Conservation (phyloP, 2,113 vertebrate species). For the Murina feae region DNA sequence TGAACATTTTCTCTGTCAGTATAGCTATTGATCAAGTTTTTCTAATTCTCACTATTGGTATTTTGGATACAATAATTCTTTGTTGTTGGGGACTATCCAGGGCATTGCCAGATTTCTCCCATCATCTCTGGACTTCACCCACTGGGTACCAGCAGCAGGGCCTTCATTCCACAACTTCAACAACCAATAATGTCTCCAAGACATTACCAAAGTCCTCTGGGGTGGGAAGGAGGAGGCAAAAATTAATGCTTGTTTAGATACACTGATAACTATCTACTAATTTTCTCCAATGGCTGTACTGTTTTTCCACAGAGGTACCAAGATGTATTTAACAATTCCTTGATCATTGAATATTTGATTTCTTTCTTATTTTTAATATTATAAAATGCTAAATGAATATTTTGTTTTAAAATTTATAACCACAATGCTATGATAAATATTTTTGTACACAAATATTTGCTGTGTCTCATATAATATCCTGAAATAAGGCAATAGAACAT, state of each 20-base stretch:
- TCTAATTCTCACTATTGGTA: neutral
- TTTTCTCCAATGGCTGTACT: neutral
- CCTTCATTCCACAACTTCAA: neutral
- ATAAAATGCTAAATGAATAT: neutral
- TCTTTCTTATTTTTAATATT: neutral
- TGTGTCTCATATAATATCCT: neutral
- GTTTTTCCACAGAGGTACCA: neutral
- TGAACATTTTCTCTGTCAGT: neutral
- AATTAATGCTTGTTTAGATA: neutral
- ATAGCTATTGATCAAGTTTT: neutral
- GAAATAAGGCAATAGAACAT: neutral
- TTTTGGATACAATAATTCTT: neutral
- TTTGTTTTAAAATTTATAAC: neutral
- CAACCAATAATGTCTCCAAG: neutral
- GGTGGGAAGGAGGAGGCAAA: neutral
- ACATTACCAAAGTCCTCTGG: neutral
- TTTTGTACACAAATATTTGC: neutral
- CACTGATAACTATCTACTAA: neutral
- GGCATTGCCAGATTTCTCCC: neutral
- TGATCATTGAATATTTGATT: neutral
- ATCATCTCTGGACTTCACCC: neutral
- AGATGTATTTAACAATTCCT: neutral
- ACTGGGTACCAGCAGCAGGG: neutral
- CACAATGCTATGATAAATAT: neutral
- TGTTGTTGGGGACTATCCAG: neutral